A percentile compares a stretch with the other conserved stretches of the same genome.
These are phyloP conservation scores for Trissolcus brochymenae DNA, from an alignment of 2,888 invertebrate species.

Conservation along the genomic window DNA sequence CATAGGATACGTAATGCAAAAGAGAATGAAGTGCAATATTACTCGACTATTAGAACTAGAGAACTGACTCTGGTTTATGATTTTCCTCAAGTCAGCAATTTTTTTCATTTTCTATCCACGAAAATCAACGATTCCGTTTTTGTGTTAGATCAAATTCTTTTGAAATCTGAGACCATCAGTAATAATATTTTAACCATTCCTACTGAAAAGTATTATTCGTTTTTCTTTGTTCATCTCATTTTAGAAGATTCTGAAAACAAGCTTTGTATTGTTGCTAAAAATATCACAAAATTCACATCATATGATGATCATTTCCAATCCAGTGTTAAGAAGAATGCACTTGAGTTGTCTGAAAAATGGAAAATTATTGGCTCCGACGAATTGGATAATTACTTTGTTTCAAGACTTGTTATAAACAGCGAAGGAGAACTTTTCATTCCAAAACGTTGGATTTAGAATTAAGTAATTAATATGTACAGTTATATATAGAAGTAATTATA, in stretches of 20 bases:
- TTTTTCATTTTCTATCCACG: neutral
- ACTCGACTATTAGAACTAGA: neutral
- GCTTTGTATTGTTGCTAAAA: slow-evolving; percentile 5
- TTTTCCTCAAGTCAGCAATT: neutral
- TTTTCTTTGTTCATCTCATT: slow-evolving; percentile 9
- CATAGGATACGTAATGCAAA: neutral
- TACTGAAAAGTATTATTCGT: neutral
- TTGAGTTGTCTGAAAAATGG: neutral
- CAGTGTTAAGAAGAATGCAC: no score
- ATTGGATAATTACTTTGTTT: neutral
- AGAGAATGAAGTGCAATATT: neutral
- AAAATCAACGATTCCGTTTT: neutral
- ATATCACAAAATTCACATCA: no score
- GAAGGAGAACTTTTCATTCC: neutral
- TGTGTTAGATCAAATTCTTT: slow-evolving; percentile 7
- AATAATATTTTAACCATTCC: slow-evolving; percentile 4
- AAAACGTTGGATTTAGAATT: neutral
- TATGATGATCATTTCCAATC: no score
- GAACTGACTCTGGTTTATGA: neutral
- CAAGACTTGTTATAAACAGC: neutral
- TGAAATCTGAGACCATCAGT: neutral
- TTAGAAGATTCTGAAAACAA: slow-evolving; percentile 1
- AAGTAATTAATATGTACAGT: neutral
- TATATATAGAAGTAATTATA: no score
- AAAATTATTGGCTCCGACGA: neutral